Evolutionary conservation across 2,888 invertebrate genomes (phyloP), one percentile per base, ranked within the genome.

Genomic region (Scrobipalpa costella): DNA sequence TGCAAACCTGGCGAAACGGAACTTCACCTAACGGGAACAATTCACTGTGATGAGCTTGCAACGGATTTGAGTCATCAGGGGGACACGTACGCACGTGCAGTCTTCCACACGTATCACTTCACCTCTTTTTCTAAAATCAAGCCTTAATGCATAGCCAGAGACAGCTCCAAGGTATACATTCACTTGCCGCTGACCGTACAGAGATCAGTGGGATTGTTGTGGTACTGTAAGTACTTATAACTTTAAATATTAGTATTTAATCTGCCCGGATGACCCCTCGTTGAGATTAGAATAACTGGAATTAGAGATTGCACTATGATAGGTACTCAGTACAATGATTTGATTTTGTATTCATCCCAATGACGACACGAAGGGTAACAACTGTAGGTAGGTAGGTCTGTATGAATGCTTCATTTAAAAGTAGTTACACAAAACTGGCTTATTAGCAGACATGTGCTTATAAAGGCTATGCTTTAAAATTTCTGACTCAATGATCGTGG

Each of bases 21-120:
- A 44, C 44, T 5, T 44, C 1, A 44, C 44, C 44, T 44, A 7
- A 15, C 15, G n/a, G 44, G 44, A 44, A 44, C 44, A 44, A 44
- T 27, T 44, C 44, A 44, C 21, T 11, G 9, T 21, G 50, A 52
- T 52, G 27, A 21, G 50, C 50, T 52, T 19, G 50, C 27, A 52
- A 11, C 49, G 50, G 21, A 62, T 62, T 62, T 52, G 61, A 40
- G 21, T 62, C 50, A 52, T 52, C 50, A 52, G 50, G 50, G 50
- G 50, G n/a, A 44, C 44, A 50, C 50, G 50, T 21, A 21, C 7
- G 50, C 11, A 19, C 21, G 21, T 13, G 21, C 21, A 49, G 9
- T 15, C n/a, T 44, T 7, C 7, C 44, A 15, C 44, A 44, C 15
- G n/a, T 15, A 44, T 15, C 15, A 44, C 44, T 6, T 13, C 5